Evolutionary conservation across 1,140 invertebrate species (phyloP).

Genomic region (Temnothorax longispinosus): DNA sequence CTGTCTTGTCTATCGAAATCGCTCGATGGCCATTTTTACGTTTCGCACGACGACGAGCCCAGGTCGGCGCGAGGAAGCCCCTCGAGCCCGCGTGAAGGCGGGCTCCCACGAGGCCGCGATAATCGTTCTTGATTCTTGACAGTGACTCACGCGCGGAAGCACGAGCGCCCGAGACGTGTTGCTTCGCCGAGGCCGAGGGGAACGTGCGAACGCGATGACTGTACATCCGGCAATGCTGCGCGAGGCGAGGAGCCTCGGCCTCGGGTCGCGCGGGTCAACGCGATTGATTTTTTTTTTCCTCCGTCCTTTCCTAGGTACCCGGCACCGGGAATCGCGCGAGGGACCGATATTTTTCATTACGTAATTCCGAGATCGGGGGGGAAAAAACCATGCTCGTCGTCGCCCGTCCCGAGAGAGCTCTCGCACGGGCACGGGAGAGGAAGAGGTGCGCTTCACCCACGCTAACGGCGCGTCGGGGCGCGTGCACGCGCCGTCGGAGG

Average conservation of each 20-base stretch:
- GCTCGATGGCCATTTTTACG: neutral
- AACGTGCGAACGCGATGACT: neutral
- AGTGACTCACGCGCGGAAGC: conserved; percentile 79
- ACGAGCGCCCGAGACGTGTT: conserved; percentile 53
- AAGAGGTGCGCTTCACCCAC: neutral
- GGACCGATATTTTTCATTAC: conserved; percentile 60
- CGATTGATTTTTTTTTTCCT: neutral
- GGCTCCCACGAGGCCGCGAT: no score
- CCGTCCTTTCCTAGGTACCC: neutral
- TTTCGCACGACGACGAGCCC: no score
- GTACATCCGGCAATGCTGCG: neutral
- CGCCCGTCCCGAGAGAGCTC: no score
- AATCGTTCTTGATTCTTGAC: conserved; percentile 42
- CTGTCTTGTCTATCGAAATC: neutral
- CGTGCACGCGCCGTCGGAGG: neutral
- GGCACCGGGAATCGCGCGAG: neutral
- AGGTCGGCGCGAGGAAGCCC: no score
- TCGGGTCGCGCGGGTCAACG: neutral
- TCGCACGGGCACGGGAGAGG: no score
- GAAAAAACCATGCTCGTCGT: conserved; percentile 49
- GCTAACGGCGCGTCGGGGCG: neutral
- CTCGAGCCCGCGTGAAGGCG: no score
- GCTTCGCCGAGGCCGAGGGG: neutral
- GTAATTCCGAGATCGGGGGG: conserved; percentile 59
- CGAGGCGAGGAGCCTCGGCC: neutral